Conservation (phyloP, 1,140 invertebrate species). For the Temnothorax curvispinosus region DNA sequence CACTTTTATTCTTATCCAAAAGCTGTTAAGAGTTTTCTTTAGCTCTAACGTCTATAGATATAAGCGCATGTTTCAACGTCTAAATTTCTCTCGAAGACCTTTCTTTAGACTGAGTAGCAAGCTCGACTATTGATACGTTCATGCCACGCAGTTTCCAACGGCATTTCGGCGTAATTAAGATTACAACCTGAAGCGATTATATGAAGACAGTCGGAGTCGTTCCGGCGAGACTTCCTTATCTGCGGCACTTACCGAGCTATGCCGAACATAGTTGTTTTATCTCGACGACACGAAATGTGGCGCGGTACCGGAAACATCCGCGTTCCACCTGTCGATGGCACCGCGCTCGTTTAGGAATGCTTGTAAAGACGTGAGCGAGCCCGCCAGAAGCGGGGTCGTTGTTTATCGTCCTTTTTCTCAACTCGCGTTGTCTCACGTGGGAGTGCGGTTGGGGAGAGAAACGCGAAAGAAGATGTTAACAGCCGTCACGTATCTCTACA, state of each 20-base stretch:
- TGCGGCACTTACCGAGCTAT: constrained; percentile 71
- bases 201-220: constrained; percentile 20
- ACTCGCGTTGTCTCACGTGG: constrained; percentile 67
- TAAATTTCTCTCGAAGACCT: constrained; percentile 29
- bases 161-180: constrained; percentile 71
- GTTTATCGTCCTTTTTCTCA: constrained; percentile 67
- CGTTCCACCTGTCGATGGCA: constrained; percentile 48
- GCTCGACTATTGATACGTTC: constrained; percentile 43
- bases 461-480: constrained; percentile 68
- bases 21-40: background rate
- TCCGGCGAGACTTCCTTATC: constrained; percentile 54
- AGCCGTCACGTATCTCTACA: constrained; percentile 55
- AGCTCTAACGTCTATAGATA: background rate
- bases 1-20: constrained; percentile 11
- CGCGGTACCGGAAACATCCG: constrained; percentile 69
- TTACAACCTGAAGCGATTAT: constrained; percentile 65
- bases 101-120: background rate
- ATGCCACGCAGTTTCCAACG: constrained; percentile 38
- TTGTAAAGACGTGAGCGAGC: constrained; percentile 28
- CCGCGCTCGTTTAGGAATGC: constrained; percentile 62
- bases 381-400: constrained; percentile 54
- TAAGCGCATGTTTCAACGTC: background rate
- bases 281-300: constrained; percentile 64
- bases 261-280: constrained; percentile 69
- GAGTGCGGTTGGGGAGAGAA: constrained; percentile 30